Base-by-base conservation (phyloP, 2,888 invertebrate genomes). In the Phanerotoma sp. region DNA sequence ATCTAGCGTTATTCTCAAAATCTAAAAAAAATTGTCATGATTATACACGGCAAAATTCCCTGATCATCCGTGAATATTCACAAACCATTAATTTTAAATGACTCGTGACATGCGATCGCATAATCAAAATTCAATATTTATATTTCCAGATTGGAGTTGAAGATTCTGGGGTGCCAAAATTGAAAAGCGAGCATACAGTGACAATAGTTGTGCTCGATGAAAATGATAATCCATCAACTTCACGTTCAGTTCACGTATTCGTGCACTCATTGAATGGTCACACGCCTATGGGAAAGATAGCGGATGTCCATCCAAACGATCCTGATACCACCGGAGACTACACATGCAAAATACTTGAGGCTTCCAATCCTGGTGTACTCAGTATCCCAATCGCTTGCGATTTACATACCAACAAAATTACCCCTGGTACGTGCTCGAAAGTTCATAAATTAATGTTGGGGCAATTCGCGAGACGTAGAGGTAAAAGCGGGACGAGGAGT, bases 241-340 rank as follows among this genome's bases (percentile, higher is more conserved):
- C 93, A 16, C 83, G 96, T 67, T 88, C 89, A 9, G 90, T 91
- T 1, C 90, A 91, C 67, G 84, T 93, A 16, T 79, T 90, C 46
- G 86, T 93, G 3, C 86, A 89, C 69, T 82, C 89, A 1, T 88
- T 90, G 68, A 89, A 92, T 68, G 87, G 86, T 51, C 82, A 84
- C 58, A 84, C 88, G 66, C 89, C 92, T 0, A 73, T 84, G 18
- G 90, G 90, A n/a, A 89, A 88, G 78, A 88, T 97, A 60, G 96
- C 94, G 6, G 86, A 94, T 75, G 90, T 96, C 0, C 91, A 89
- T 77, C 97, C 97, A 1, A 89, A 92, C 70, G 97, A 97, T 79
- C 86, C 88, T 0, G 96, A 97, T 74, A 84, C 85, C n/a, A 85
- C 86, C 48, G 96, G 96, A 4, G 89, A 93, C 69, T 96, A 96